A percentile compares a stretch with the other conserved stretches of the same genome.
These are phyloP conservation scores for Crocallis elinguaria DNA, from an alignment of 2,888 invertebrate species.

Conservation along the genomic window DNA sequence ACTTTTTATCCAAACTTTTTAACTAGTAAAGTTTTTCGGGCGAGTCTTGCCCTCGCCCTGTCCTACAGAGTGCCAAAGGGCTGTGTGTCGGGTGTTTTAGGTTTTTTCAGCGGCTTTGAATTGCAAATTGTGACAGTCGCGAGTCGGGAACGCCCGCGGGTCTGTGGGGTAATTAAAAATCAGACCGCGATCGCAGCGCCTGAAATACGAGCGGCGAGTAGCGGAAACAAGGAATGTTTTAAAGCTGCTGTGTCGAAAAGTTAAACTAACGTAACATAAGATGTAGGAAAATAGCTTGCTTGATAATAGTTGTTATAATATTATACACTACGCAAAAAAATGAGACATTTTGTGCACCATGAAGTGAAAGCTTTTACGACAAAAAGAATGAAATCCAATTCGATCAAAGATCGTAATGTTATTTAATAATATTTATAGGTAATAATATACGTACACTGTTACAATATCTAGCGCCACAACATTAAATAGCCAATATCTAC, in stretches of 20 bases:
- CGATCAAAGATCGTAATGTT: too few species aligned
- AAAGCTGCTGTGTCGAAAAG: not conserved
- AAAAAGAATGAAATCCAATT: too few species aligned
- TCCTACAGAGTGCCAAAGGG: slow-evolving; percentile 68
- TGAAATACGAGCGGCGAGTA: slow-evolving; percentile 14
- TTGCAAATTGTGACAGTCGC: slow-evolving; percentile 76
- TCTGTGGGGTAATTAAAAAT: slow-evolving; percentile 72
- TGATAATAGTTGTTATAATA: not conserved
- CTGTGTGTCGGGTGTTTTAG: slow-evolving; percentile 81
- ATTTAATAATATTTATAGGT: too few species aligned
- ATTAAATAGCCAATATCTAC: too few species aligned
- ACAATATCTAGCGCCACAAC: too few species aligned
- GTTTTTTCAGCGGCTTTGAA: slow-evolving; percentile 83
- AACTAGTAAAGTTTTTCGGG: slow-evolving; percentile 16
- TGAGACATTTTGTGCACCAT: too few species aligned
- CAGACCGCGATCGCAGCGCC: slow-evolving; percentile 53
- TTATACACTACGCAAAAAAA: too few species aligned
- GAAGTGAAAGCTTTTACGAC: too few species aligned
- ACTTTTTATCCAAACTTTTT: slow-evolving; percentile 14
- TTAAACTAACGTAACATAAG: slow-evolving; percentile 4
- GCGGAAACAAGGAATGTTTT: slow-evolving; percentile 5
- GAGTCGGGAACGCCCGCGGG: slow-evolving; percentile 46
- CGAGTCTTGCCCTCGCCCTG: slow-evolving; percentile 44
- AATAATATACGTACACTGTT: too few species aligned
- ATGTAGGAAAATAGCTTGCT: not conserved